phyloP scores from a whole-genome alignment of 2,797 vertebrate species.

The Rhincodon typus region DNA sequence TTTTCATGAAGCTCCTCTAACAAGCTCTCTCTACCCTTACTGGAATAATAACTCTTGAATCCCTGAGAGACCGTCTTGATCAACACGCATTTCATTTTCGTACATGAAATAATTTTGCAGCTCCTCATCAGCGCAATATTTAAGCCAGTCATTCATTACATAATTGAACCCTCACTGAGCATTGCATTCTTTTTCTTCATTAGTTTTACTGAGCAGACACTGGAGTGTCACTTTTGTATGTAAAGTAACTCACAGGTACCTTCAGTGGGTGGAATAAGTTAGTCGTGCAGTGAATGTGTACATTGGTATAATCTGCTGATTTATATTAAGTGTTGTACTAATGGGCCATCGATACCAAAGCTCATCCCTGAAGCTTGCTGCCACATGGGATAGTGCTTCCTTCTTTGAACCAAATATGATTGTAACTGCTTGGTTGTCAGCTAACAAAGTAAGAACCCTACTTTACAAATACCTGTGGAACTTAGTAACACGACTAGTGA shows the following conservation, averaged over 20 bases:
- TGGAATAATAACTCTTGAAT: neutral
- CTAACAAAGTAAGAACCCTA: neutral
- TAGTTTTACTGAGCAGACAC: neutral
- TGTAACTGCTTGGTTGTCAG: neutral
- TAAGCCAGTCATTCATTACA: neutral
- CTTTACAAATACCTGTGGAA: neutral
- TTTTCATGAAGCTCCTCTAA: neutral
- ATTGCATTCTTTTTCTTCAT: neutral
- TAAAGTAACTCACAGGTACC: too few relatives aligned
- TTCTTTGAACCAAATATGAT: neutral
- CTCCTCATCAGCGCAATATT: neutral
- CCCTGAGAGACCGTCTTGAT: neutral
- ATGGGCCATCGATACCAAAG: too few relatives aligned
- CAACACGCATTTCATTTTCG: neutral
- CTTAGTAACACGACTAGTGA: neutral
- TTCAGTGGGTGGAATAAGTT: too few relatives aligned
- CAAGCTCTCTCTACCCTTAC: neutral
- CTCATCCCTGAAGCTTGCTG: too few relatives aligned
- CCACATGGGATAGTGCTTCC: neutral
- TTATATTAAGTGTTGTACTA: neutral
- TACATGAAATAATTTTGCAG: neutral
- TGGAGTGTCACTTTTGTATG: neutral
- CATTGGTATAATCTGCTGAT: neutral
- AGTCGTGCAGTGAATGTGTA: neutral
- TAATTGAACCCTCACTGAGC: neutral